A percentile compares a stretch with the other conserved stretches of the same genome.
Conservation (phyloP, 2,113 vertebrate genomes). For the Nematolebias whitei region DNA sequence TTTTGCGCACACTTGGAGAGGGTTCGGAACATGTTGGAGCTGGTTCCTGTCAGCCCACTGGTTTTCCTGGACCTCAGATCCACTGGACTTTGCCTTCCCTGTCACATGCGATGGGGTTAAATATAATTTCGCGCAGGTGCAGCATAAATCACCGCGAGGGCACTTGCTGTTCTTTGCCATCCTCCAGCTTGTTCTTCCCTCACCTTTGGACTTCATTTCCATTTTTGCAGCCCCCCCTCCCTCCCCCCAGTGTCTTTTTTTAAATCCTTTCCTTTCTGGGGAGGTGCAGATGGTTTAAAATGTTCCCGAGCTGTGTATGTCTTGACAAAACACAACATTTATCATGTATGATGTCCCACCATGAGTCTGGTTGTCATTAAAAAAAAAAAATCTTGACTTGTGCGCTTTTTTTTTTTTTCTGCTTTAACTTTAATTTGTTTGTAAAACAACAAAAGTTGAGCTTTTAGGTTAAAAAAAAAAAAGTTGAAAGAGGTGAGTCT, state of each 20-base stretch:
- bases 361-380: conserved; percentile 44
- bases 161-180: conserved; percentile 59
- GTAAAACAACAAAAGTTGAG: neutral
- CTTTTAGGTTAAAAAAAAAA: conserved; percentile 5
- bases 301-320: neutral
- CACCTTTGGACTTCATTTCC: conserved; percentile 69
- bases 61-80: conserved; percentile 1
- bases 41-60: conserved; percentile 1
- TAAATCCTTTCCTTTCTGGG: neutral
- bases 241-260: conserved; percentile 13
- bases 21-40: neutral
- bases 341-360: conserved; percentile 1
- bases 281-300: conserved; percentile 6
- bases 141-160: conserved; percentile 45
- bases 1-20: conserved; percentile 15
- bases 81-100: neutral
- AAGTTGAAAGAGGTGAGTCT: conserved; percentile 9
- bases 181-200: conserved; percentile 45
- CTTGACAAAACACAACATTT: no score
- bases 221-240: conserved; percentile 47
- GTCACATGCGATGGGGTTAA: conserved; percentile 22
- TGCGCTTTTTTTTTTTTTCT: neutral
- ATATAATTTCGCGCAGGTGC: conserved; percentile 66
- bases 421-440: neutral
- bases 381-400: neutral